phyloP scores from a whole-genome alignment of 2,888 invertebrate species.

The Eupithecia inturbata region DNA sequence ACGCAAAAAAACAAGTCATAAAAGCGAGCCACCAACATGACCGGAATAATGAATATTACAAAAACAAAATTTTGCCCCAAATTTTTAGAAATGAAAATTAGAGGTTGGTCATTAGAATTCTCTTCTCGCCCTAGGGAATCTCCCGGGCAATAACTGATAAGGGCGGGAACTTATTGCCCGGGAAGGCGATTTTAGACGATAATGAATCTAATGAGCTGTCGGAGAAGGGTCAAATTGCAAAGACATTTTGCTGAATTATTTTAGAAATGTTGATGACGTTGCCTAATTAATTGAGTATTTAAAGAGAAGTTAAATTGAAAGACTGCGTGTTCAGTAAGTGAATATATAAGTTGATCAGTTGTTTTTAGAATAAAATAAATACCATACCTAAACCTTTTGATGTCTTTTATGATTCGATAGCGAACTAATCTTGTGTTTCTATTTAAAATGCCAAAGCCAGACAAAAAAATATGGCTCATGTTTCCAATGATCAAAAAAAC shows the following conservation, averaged over 20 bases:
- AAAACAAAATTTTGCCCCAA: conserved; percentile 55
- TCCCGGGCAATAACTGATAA: conserved; percentile 63
- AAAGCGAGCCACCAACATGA: conserved; percentile 49
- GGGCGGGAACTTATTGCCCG: conserved; percentile 44
- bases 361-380: not conserved
- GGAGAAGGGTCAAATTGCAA: conserved; percentile 24
- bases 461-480: not conserved
- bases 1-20: conserved; percentile 37
- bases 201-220: conserved; percentile 33
- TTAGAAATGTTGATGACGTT: conserved; percentile 26
- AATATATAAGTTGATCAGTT: not conserved
- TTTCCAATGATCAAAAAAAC: not conserved
- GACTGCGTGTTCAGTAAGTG: not conserved
- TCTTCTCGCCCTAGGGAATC: conserved; percentile 53
- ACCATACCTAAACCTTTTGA: not conserved
- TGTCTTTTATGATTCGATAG: not conserved
- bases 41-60: conserved; percentile 47
- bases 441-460: not conserved
- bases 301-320: not conserved
- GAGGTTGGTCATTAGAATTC: conserved; percentile 67
- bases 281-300: conserved; percentile 18
- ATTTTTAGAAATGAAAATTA: conserved; percentile 73
- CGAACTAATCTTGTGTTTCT: not conserved
- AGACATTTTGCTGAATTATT: conserved; percentile 30
- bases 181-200: conserved; percentile 42